Base-by-base conservation (phyloP, 2,797 vertebrate genomes). In the Chelidonichthys spinosus region DNA sequence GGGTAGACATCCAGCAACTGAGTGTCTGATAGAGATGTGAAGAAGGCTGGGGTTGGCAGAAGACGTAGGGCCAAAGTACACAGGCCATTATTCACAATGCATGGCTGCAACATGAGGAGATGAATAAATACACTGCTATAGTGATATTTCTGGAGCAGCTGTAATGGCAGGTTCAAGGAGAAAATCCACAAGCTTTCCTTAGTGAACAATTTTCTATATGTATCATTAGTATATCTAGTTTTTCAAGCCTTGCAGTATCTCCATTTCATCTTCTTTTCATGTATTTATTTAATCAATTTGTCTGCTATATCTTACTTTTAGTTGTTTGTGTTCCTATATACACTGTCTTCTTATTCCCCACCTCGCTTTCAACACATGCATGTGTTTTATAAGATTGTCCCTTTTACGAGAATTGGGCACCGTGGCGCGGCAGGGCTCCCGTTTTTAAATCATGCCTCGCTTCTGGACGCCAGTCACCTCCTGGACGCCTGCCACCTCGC, bases 371-470 rank as follows among this genome's bases (percentile, higher is more conserved):
- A 79, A 47, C 64, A 63, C 47, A 36, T 65, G 50, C n/a, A 42
- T 77, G 40, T 74, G 33, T 85, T 82, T 88, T 76, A 72, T 44
- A 72, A 83, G 58, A 85, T 87, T 83, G 83, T 56, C 73, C 68
- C 72, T 83, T 90, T 89, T 82, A 84, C 32, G 9, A 87, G 73
- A 81, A 18, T 74, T 66, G 69, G 72, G 66, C 80, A 81, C 76
- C 18, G n/a, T 77, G 70, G 80, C 11, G 4, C 17, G 10, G 69
- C 78, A 56, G 11, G 64, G 83, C 90, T 91, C 82, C 91, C 36
- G 86, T 84, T 90, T 90, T 87, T 87, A 87, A 91, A 84, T 86
- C 81, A 74, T 72, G 76, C 77, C 65, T 89, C 7, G 43, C 72
- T 79, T 90, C 79, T 86, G 84, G 85, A 85, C 63, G 64, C 63